These are phyloP conservation scores for Sweltsa coloradensis DNA, from an alignment of 1,140 invertebrate genomes.

Conservation along the genomic window DNA sequence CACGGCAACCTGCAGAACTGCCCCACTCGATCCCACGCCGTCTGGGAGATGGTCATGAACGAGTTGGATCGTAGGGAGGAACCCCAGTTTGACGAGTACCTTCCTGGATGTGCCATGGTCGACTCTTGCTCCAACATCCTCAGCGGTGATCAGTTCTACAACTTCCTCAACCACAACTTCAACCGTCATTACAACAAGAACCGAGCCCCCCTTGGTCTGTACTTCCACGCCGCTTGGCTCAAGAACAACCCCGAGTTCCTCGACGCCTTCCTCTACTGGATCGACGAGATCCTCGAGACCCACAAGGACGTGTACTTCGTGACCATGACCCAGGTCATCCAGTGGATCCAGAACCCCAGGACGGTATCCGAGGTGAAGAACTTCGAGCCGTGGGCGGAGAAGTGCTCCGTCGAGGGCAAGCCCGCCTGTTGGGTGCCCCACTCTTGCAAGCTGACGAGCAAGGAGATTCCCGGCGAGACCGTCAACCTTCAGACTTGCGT, in stretches of 20 bases:
- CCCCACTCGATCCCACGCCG: constrained; percentile 81
- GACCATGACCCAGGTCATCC: constrained; percentile 94
- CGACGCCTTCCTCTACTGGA: constrained; percentile 87
- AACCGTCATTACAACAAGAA: constrained; percentile 91
- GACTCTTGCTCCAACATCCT: constrained; percentile 92
- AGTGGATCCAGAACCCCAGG: constrained; percentile 90
- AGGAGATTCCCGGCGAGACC: constrained; percentile 85
- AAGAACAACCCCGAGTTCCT: constrained; percentile 90
- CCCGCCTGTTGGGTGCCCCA: constrained; percentile 79
- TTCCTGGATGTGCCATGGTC: constrained; percentile 92
- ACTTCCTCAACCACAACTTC: constrained; percentile 93
- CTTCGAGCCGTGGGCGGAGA: constrained; percentile 90
- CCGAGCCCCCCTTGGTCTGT: constrained; percentile 82
- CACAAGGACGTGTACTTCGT: constrained; percentile 93
- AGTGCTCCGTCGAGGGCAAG: constrained; percentile 67
- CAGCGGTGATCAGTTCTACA: constrained; percentile 88
- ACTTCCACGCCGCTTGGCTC: constrained; percentile 93
- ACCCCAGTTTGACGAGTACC: constrained; percentile 78
- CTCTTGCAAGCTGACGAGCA: constrained; percentile 78
- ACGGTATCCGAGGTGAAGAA: constrained; percentile 74
- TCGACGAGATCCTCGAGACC: constrained; percentile 77
- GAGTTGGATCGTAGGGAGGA: constrained; percentile 86
- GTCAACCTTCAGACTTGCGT: constrained; percentile 87
- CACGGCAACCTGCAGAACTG: constrained; percentile 89
- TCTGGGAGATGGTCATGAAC: constrained; percentile 98